These are phyloP conservation scores for Myrmophylax atrothorax DNA, from an alignment of 2,113 vertebrate species.

Conservation along the genomic window DNA sequence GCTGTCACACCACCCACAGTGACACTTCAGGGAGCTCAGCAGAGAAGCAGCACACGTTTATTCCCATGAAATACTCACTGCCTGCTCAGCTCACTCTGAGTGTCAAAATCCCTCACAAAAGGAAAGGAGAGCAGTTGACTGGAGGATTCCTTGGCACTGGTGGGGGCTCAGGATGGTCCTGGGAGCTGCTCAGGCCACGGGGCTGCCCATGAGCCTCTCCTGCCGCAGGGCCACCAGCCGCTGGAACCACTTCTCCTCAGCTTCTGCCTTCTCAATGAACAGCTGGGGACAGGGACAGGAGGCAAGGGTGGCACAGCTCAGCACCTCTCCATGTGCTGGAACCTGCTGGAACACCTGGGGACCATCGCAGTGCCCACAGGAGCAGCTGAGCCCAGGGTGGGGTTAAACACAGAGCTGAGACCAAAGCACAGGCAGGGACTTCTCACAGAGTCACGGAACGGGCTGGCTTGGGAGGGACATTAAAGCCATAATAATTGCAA, in stretches of 20 bases:
- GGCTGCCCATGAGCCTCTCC: constrained; percentile 94
- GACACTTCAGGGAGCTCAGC: neutral
- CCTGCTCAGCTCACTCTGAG: neutral
- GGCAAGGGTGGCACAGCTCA: neutral
- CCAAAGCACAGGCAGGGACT: neutral
- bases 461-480: neutral
- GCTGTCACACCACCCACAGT: neutral
- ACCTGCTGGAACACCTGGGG: accelerated
- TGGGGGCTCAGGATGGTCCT: neutral
- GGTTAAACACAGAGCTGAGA: neutral
- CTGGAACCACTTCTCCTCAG: constrained; percentile 91
- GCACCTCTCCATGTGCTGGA: accelerated
- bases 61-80: neutral
- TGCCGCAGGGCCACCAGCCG: constrained; percentile 89
- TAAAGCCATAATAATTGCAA: accelerated
- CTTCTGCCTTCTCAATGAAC: constrained; percentile 90
- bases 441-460: accelerated
- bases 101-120: neutral
- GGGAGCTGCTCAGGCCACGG: constrained; percentile 79
- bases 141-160: neutral
- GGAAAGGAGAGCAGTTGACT: neutral
- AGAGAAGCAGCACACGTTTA: neutral
- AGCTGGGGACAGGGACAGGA: constrained; percentile 72
- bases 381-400: neutral
- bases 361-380: accelerated